Evolutionary conservation across 2,113 vertebrate species (phyloP).

Genomic region (Thinocorus orbignyianus): DNA sequence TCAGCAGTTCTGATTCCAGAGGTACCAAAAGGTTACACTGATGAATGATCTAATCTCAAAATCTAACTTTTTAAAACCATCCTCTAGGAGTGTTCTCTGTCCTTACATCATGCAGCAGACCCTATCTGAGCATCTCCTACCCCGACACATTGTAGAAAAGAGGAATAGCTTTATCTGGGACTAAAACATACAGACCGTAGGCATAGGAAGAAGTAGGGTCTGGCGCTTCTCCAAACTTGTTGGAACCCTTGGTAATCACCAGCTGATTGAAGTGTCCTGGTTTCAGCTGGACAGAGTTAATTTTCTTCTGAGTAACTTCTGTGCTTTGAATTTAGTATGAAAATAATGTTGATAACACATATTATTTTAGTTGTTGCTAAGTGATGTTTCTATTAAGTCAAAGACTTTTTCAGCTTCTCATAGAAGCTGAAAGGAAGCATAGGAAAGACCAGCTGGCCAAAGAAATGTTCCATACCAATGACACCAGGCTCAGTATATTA

Average conservation of each 20-base stretch:
- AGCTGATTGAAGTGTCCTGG: not conserved
- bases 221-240: not conserved
- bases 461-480: not conserved
- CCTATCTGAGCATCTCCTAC: accelerated
- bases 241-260: not conserved
- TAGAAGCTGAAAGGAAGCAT: not conserved
- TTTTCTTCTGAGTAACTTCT: not conserved
- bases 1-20: not conserved
- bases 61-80: not conserved
- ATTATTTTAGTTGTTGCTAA: not conserved
- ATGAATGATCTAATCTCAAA: not conserved
- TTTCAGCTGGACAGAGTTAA: not conserved
- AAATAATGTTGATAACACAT: not conserved
- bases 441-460: not conserved
- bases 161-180: not conserved
- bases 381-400: not conserved
- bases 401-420: not conserved
- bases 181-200: not conserved
- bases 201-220: not conserved
- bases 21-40: not conserved
- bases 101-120: not conserved
- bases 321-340: not conserved
- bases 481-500: not conserved
- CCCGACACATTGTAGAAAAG: not conserved
- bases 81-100: not conserved